Evolutionary conservation across 1,140 invertebrate genomes (phyloP).

Genomic region (Mycetomoellerius zeteki): DNA sequence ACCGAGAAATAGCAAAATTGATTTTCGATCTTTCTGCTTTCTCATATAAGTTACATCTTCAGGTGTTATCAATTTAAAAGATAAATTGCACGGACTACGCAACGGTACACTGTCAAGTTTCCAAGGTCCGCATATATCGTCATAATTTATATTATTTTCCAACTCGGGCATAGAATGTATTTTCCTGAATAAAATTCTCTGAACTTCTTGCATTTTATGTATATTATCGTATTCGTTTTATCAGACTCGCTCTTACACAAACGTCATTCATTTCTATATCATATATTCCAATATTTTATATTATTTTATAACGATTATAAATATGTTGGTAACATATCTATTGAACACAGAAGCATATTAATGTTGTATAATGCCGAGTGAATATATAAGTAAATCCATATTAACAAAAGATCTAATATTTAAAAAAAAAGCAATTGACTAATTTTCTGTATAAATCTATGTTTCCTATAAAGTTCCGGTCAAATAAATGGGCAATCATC

Average conservation of each 20-base stretch:
- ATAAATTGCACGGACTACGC: constrained; percentile 50
- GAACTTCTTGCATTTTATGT: constrained; percentile 66
- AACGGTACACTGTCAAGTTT: constrained; percentile 68
- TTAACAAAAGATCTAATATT: constrained; percentile 32
- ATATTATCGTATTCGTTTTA: constrained; percentile 22
- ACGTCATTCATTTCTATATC: constrained; percentile 5
- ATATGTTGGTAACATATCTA: constrained; percentile 9
- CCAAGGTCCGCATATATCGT: constrained; percentile 78
- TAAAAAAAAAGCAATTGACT: background rate
- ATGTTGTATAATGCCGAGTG: background rate
- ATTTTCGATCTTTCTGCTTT: constrained; percentile 69
- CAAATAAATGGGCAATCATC: constrained; percentile 47
- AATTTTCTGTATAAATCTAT: constrained; percentile 6
- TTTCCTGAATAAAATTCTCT: constrained; percentile 20
- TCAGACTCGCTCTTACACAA: constrained; percentile 5
- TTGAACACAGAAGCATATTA: constrained; percentile 42
- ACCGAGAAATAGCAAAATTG: constrained; percentile 76
- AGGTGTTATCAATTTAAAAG: constrained; percentile 75
- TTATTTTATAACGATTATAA: background rate
- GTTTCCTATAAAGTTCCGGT: background rate
- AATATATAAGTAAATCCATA: constrained; percentile 32
- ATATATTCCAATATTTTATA: background rate
- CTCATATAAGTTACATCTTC: constrained; percentile 74
- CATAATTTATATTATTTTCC: constrained; percentile 74
- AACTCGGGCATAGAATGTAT: constrained; percentile 55